Evolutionary conservation across 2,113 vertebrate genomes (phyloP).

Genomic region (Chloroceryle aenea): DNA sequence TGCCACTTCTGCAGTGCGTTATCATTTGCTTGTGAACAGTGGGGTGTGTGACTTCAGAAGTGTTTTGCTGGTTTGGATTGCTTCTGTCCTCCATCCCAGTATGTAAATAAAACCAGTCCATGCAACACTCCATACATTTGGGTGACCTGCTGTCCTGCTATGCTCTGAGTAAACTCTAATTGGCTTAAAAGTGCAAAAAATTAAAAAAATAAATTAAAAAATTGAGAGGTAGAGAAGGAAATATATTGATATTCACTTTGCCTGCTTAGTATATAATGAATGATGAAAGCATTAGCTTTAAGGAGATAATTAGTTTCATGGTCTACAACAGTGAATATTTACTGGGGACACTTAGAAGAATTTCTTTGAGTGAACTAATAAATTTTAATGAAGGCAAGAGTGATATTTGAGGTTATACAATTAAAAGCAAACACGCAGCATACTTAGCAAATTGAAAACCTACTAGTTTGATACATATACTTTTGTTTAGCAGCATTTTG

Average conservation of each 20-base stretch:
- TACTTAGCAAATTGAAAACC: slow-evolving; percentile 29
- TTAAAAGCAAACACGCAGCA: slow-evolving; percentile 26
- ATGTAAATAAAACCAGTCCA: background rate
- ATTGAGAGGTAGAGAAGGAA: background rate
- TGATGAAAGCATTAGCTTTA: slow-evolving; percentile 2
- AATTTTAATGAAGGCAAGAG: slow-evolving; percentile 53
- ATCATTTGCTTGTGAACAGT: accelerated
- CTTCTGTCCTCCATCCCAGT: background rate
- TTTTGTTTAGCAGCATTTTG: background rate
- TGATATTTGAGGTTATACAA: slow-evolving; percentile 20
- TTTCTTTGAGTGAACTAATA: background rate
- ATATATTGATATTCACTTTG: background rate
- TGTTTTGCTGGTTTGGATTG: background rate
- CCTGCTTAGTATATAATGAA: background rate
- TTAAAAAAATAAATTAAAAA: background rate
- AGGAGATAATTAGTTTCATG: slow-evolving; percentile 43
- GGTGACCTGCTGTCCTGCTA: background rate
- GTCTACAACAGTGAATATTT: slow-evolving; percentile 33
- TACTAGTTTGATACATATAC: background rate
- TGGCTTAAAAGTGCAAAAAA: background rate
- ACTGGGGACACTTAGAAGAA: slow-evolving; percentile 9
- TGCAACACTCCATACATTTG: background rate
- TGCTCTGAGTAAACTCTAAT: background rate
- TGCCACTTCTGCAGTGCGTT: accelerated
- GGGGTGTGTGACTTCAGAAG: background rate